Evolutionary conservation across 2,888 invertebrate genomes (phyloP).

Genomic region (Galeopsomyia nigrocyanea): DNA sequence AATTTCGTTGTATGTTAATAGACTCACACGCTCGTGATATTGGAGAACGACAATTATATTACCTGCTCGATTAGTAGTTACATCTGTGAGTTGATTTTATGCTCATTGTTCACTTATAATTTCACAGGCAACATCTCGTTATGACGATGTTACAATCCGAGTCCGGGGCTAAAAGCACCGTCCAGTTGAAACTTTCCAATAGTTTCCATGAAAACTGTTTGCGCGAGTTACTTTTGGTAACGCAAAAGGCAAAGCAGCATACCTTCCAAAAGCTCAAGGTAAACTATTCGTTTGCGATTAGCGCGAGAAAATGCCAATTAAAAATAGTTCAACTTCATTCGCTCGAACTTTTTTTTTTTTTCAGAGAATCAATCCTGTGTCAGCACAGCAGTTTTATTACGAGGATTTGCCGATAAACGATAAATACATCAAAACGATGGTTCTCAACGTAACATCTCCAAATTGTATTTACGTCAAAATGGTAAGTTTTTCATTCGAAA

Average conservation of each 20-base stretch:
- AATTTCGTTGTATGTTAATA: too few relatives aligned
- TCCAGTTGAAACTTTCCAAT: too few relatives aligned
- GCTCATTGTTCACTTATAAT: background rate
- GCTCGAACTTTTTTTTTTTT: background rate
- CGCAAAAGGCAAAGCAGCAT: too few relatives aligned
- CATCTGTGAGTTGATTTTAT: background rate
- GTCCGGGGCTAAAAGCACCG: too few relatives aligned
- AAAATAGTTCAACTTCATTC: background rate
- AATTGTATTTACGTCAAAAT: slow-evolving; percentile 78
- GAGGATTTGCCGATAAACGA: slow-evolving; percentile 65
- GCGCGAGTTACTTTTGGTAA: too few relatives aligned
- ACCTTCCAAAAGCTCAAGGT: background rate
- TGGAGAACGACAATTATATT: too few relatives aligned
- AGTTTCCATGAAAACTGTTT: too few relatives aligned
- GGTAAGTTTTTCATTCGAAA: slow-evolving; percentile 67
- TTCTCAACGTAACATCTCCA: slow-evolving; percentile 76
- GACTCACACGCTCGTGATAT: too few relatives aligned
- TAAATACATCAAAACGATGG: slow-evolving; percentile 70
- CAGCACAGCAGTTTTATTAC: slow-evolving; percentile 57
- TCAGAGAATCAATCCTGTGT: slow-evolving; percentile 56
- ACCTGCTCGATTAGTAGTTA: too few relatives aligned
- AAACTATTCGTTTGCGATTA: background rate
- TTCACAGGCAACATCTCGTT: too few relatives aligned
- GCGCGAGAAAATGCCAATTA: background rate
- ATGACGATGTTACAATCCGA: too few relatives aligned